Conservation (phyloP, 2,113 vertebrate genomes). For the Pyxicephalus adspersus region DNA sequence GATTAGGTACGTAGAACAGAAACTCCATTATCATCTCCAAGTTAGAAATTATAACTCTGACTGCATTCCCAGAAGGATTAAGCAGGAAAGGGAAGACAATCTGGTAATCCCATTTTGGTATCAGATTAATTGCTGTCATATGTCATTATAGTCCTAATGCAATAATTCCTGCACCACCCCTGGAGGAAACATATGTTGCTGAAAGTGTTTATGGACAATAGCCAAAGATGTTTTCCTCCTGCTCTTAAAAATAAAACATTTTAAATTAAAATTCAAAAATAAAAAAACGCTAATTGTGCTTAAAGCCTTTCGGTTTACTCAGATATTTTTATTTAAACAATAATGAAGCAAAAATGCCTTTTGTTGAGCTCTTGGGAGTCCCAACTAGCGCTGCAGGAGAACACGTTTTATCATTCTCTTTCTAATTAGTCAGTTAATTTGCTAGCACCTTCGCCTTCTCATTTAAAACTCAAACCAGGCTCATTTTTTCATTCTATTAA, state of each 20-base stretch:
- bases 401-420: conserved; percentile 17
- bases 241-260: neutral
- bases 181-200: conserved; percentile 62
- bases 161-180: conserved; percentile 59
- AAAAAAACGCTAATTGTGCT: neutral
- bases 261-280: neutral
- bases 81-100: conserved; percentile 37
- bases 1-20: neutral
- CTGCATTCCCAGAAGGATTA: conserved; percentile 36
- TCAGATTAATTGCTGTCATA: conserved; percentile 63
- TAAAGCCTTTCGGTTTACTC: neutral
- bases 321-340: neutral
- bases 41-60: neutral
- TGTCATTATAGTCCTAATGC: conserved; percentile 63
- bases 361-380: conserved; percentile 1
- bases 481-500: conserved; percentile 2
- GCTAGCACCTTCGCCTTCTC: neutral
- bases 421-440: conserved; percentile 37
- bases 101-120: conserved; percentile 61
- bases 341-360: conserved; percentile 6
- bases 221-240: conserved; percentile 26
- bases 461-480: neutral
- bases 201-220: conserved; percentile 43
- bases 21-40: neutral
- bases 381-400: neutral